These are phyloP conservation scores for Parapristionchus giblindavisi DNA, from an alignment of 2,888 invertebrate species.

Conservation along the genomic window DNA sequence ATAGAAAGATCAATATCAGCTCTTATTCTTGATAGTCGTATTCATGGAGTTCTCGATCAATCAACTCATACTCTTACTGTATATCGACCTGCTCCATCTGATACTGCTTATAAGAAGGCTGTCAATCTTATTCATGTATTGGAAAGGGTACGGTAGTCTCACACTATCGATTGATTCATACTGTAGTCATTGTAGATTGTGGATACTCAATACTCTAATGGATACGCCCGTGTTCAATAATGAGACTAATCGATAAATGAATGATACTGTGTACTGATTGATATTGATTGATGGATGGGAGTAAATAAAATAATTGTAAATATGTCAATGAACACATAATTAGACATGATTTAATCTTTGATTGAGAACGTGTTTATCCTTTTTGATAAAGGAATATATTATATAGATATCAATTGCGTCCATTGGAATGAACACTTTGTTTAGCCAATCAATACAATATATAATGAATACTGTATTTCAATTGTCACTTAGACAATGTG, in stretches of 20 bases:
- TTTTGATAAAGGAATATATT: too few species aligned
- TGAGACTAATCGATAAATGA: conserved; percentile 26
- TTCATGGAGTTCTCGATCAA: conserved; percentile 33
- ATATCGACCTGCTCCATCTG: conserved; percentile 26
- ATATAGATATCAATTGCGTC: too few species aligned
- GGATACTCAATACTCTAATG: conserved; percentile 21
- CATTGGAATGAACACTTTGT: too few species aligned
- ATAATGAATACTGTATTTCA: too few species aligned
- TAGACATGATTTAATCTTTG: too few species aligned
- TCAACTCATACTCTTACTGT: conserved; percentile 26
- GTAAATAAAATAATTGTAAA: background rate
- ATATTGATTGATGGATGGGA: background rate
- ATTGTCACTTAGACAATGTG: too few species aligned
- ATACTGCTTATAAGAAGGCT: conserved; percentile 32
- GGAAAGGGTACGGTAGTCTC: conserved; percentile 19
- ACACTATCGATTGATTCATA: background rate
- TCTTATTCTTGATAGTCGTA: conserved; percentile 26
- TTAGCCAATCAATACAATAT: too few species aligned
- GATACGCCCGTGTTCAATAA: conserved; percentile 15
- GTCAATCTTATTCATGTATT: conserved; percentile 30
- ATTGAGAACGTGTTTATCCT: too few species aligned
- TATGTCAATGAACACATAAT: too few species aligned
- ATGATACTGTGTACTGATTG: conserved; percentile 23
- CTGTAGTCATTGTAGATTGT: conserved; percentile 22
- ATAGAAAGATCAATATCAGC: conserved; percentile 27